phyloP scores from a whole-genome alignment of 2,888 invertebrate genomes.

The Geophilus truncorum region DNA sequence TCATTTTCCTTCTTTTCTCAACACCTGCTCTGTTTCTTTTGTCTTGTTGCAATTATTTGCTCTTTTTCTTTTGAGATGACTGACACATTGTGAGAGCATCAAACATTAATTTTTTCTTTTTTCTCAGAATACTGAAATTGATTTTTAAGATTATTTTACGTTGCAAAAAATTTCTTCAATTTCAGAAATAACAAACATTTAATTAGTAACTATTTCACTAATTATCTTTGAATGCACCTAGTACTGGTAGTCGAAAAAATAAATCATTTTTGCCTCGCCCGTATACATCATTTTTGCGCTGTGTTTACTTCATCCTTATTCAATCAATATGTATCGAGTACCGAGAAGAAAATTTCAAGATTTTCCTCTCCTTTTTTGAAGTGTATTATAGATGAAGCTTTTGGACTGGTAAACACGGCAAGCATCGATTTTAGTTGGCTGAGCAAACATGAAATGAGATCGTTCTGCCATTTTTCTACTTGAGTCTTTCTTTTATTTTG shows the following conservation, averaged over 20 bases:
- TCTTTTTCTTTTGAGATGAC: not conserved
- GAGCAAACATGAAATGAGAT: conserved; percentile 1
- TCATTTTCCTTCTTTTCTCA: not conserved
- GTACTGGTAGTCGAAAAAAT: no score
- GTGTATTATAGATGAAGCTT: not conserved
- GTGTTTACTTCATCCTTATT: not conserved
- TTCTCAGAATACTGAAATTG: no score
- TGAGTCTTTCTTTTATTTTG: not conserved
- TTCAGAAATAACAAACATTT: no score
- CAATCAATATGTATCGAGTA: not conserved
- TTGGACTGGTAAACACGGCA: not conserved
- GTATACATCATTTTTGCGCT: no score
- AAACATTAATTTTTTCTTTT: no score
- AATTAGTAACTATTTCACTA: no score
- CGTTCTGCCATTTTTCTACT: not conserved
- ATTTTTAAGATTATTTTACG: no score
- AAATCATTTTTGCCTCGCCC: no score
- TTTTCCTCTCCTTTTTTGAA: not conserved
- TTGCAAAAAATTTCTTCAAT: no score
- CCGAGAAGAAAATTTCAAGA: not conserved
- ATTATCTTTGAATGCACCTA: no score
- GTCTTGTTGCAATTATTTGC: not conserved
- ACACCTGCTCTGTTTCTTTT: conserved; percentile 6
- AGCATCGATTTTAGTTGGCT: conserved; percentile 1
- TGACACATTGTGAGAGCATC: not conserved